A percentile compares a stretch with the other conserved stretches of the same genome.
Conservation (phyloP, 2,797 vertebrate species). For the Glyptemys insculpta region DNA sequence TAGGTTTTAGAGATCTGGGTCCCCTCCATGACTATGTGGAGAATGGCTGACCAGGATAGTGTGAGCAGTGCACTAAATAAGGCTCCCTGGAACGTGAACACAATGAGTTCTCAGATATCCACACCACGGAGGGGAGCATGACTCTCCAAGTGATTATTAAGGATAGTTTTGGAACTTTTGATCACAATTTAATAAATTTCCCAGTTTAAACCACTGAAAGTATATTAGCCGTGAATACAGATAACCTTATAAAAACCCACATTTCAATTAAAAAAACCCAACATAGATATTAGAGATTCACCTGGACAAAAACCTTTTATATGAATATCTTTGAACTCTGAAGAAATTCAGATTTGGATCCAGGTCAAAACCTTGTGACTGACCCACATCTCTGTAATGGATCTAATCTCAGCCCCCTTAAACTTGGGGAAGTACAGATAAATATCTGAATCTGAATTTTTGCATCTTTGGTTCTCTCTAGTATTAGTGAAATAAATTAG, state of each 20-base stretch:
- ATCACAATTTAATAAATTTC: background rate
- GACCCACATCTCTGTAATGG: too few species aligned
- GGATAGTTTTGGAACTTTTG: background rate
- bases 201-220: background rate
- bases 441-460: background rate
- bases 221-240: background rate
- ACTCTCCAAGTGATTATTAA: background rate
- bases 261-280: background rate
- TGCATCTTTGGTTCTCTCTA: background rate
- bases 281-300: background rate
- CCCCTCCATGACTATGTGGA: background rate
- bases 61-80: background rate
- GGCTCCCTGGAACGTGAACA: background rate
- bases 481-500: background rate
- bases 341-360: background rate
- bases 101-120: background rate
- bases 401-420: background rate
- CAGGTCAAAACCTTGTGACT: background rate
- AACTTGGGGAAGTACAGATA: background rate
- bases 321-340: background rate
- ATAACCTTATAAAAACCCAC: background rate
- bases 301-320: background rate
- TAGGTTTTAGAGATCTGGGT: background rate
- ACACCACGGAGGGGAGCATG: background rate
- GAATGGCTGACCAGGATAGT: background rate